Conservation (phyloP, 2,113 vertebrate species). For the Proterorhinus semilunaris region DNA sequence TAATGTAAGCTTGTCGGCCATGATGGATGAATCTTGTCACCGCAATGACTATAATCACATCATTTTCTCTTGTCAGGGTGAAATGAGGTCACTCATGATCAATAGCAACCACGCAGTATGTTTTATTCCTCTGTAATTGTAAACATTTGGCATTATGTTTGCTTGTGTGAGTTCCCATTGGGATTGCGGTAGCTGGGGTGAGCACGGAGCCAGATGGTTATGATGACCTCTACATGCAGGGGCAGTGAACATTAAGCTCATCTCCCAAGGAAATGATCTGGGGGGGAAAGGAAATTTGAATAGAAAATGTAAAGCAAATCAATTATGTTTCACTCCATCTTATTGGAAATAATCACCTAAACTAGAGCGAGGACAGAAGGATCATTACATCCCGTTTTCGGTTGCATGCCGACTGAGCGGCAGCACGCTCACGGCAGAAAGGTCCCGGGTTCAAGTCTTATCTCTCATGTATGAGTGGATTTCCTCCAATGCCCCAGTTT, state of each 20-base stretch:
- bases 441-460: too few relatives aligned
- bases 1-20: slow-evolving; percentile 52
- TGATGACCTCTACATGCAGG: not conserved
- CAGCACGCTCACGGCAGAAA: too few relatives aligned
- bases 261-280: not conserved
- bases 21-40: slow-evolving; percentile 43
- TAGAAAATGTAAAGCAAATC: not conserved
- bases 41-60: slow-evolving; percentile 32
- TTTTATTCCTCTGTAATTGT: not conserved
- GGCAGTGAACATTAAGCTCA: not conserved
- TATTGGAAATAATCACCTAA: not conserved
- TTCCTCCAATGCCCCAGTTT: too few relatives aligned
- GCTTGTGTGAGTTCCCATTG: not conserved
- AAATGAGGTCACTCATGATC: not conserved
- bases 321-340: not conserved
- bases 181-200: not conserved
- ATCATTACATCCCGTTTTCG: too few relatives aligned
- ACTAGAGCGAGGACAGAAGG: not conserved
- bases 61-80: slow-evolving; percentile 34
- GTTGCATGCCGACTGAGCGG: too few relatives aligned
- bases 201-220: not conserved
- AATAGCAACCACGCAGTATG: not conserved
- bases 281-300: not conserved
- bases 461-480: too few relatives aligned
- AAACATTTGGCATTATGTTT: not conserved